Evolutionary conservation across 1,140 invertebrate genomes (phyloP), one percentile per base, ranked within the genome.

Genomic region (Trichonephila clavipes): DNA sequence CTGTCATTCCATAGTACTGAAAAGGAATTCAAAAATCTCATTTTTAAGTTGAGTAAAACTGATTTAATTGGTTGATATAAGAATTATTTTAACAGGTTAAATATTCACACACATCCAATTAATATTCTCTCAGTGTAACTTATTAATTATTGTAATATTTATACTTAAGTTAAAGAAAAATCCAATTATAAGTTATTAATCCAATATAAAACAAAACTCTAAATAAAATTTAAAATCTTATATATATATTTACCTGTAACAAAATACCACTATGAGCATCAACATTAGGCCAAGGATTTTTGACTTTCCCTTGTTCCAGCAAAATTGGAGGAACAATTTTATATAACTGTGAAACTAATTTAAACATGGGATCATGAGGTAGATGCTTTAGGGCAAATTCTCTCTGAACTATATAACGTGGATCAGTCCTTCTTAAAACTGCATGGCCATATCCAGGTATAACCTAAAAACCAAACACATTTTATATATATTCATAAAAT

Each of bases 221-320:
- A n/a, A 51, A 51, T 10, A 51, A 51, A 7, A 51, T 12, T 51
- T 7, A 51, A 51, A 51, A 51, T 77, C 10, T 77, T 8, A 19
- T 4, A 40, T 40, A 40, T 81, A 24, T n/a, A 21, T n/a, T 59
- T 96, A 97, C 97, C 96, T 97, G 97, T 90, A 99, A 96, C 51
- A 99, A 96, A 18, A 99, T 98, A 95, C 99, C 99, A 95, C 98
- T 99, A 96, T 99, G 99, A 83, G 99, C 98, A 96, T 99, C 99
- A 95, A 99, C 99, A 96, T 99, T 99, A 92, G 99, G 99, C 98
- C 98, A 99, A 92, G 99, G 99, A 97, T 99, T 99, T 97, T 99
- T 99, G 14, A 99, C 98, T 96, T 99, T 99, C 95, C 99, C 99
- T 94, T 98, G 98, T 95, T 99, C 98, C 94, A 98, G 97, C 18